Conservation (phyloP, 1,140 invertebrate genomes). For the Branchinecta lynchi region DNA sequence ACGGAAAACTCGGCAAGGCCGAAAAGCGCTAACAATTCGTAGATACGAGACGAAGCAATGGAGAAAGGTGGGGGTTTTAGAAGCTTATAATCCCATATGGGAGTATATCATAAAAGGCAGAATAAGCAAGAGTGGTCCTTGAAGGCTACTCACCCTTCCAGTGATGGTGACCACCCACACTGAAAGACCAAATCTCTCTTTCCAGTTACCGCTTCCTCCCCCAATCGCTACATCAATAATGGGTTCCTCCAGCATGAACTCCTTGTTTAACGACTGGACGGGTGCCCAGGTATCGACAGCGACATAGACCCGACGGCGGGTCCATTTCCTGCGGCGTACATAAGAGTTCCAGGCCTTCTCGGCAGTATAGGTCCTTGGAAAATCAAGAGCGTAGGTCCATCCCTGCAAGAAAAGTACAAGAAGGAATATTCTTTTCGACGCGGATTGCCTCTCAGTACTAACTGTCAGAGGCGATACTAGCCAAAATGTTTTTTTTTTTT, state of each 20-base stretch:
- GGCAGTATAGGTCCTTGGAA: constrained; percentile 62
- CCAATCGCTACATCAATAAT: constrained; percentile 71
- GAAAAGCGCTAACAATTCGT: no score
- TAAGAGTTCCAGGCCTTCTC: constrained; percentile 79
- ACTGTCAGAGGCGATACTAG: no score
- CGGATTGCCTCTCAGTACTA: no score
- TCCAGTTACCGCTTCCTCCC: constrained; percentile 60
- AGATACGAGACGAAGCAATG: no score
- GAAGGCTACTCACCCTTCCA: constrained; percentile 44
- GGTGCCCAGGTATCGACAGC: constrained; percentile 79
- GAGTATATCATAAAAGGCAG: no score
- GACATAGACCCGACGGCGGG: constrained; percentile 65
- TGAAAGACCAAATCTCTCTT: constrained; percentile 48
- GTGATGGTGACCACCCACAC: constrained; percentile 84
- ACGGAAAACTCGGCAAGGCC: no score
- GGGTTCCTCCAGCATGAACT: constrained; percentile 38
- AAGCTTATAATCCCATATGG: no score
- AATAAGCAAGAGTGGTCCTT: no score
- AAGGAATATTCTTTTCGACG: constrained; percentile 10
- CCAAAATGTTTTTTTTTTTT: no score
- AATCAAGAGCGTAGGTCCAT: constrained; percentile 87
- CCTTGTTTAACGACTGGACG: constrained; percentile 36
- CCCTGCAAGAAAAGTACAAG: constrained; percentile 35
- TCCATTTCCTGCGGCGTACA: constrained; percentile 75
- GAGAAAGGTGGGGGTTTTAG: no score